Evolutionary conservation across 2,113 vertebrate species (phyloP), one percentile per base, ranked within the genome.

Genomic region (Sphyrna mokarran): DNA sequence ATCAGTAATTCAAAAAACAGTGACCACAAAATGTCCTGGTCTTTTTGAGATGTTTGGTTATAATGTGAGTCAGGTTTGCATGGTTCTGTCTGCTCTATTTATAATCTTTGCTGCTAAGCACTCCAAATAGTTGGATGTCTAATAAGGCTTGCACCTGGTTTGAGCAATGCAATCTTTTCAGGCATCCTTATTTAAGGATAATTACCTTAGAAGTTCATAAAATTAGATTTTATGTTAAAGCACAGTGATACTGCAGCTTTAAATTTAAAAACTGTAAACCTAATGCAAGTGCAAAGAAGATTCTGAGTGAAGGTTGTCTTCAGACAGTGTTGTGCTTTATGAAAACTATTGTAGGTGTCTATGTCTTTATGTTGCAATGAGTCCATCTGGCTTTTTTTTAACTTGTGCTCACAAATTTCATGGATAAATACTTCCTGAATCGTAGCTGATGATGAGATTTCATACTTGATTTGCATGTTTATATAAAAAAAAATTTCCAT

Each of bases 81-180:
- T 95, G 69, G 94, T 23, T 76, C 43, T 93, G 1, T 54, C 23
- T 48, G 69, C 94, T 72, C 23, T 95, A 48, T 58, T 72, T 48
- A 95, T 48, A 95, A 48, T 48, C 26, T 91, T 72, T 95, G 94
- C 68, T 95, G 94, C 94, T 95, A 95, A 95, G 69, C 68, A 40
- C 69, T 72, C 40, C 69, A 43, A 54, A 72, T 70, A 72, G 43
- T 43, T 72, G 69, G 29, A 40, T 29, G 20, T 94, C 68, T 69
- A 69, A 90, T 90, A 61, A 76, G 43, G 48, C 26, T 90, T 90
- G 48, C 58, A 54, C 22, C 91, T 37, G 68, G n/a, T 70, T 94
- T 94, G 37, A 69, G 9, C 37, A 94, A 70, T 20, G 37, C 91
- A 72, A 95, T 13, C 68, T 95, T 94, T 95, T 95, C 40, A 76